Conservation (phyloP, 2,888 invertebrate species). For the Ormyrus pomaceus region DNA sequence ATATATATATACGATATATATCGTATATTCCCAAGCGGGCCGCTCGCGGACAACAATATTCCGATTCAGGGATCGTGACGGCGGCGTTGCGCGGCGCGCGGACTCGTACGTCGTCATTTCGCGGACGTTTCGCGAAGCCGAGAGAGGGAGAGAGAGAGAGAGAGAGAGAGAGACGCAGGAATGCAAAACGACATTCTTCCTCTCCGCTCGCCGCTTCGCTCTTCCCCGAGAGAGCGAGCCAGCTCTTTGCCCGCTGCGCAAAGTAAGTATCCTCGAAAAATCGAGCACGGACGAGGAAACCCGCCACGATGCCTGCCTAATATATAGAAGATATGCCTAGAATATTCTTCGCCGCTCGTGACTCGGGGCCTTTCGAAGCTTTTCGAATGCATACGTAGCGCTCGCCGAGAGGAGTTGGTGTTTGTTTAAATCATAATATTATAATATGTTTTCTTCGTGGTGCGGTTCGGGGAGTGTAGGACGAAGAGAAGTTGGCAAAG, state of each 20-base stretch:
- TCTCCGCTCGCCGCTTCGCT: neutral
- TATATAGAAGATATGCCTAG: no score
- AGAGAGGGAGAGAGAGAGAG: neutral
- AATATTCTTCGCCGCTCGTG: no score
- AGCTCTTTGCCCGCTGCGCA: no score
- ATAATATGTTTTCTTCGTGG: no score
- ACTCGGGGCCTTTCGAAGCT: no score
- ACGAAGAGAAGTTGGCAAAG: no score
- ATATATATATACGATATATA: neutral
- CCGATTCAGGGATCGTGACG: constrained; percentile 7
- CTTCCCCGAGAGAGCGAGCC: neutral
- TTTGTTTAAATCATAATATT: no score
- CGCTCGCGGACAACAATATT: neutral
- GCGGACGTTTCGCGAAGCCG: neutral
- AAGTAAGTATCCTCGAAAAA: constrained; percentile 13
- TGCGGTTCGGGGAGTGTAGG: no score
- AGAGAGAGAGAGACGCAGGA: constrained; percentile 8
- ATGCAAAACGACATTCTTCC: constrained; percentile 31
- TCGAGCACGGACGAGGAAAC: constrained; percentile 24
- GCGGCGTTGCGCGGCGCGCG: neutral
- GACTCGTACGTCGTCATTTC: neutral
- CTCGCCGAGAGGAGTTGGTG: no score
- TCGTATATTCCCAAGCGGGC: neutral
- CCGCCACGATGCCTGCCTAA: neutral
- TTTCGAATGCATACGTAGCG: no score